These are phyloP conservation scores for Aspidiotus destructor DNA, from an alignment of 2,888 invertebrate genomes.

Conservation along the genomic window DNA sequence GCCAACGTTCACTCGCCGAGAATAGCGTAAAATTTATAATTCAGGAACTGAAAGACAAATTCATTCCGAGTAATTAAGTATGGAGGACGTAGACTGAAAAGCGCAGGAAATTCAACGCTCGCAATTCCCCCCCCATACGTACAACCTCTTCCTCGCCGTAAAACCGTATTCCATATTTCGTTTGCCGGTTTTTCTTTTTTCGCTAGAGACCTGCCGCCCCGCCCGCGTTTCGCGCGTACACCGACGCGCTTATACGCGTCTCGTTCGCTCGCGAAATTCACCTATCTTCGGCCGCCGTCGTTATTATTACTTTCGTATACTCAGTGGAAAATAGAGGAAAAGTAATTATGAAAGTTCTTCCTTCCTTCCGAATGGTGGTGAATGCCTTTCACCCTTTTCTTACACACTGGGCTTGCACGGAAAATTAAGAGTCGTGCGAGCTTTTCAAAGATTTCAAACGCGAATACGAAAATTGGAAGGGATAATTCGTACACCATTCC, in stretches of 20 bases:
- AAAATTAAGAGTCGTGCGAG: conserved; percentile 1
- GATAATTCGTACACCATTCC: background rate
- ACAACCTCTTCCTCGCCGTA: background rate
- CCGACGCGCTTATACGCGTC: background rate
- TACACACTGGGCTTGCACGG: background rate
- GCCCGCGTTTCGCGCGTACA: background rate
- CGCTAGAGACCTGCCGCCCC: background rate
- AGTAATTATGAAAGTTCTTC: conserved; percentile 32
- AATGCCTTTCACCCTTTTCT: background rate
- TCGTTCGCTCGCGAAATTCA: conserved; percentile 1
- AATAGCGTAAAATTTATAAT: conserved; percentile 34
- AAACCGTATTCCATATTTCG: background rate
- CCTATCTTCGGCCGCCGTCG: background rate
- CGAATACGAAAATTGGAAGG: background rate
- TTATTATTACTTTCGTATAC: background rate
- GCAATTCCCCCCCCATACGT: background rate
- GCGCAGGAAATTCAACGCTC: conserved; percentile 23
- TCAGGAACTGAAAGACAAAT: conserved; percentile 35
- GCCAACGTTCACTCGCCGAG: conserved; percentile 3
- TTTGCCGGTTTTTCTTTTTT: conserved; percentile 17
- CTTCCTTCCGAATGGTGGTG: conserved; percentile 21
- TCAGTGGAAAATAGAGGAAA: conserved; percentile 24
- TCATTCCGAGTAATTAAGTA: conserved; percentile 36
- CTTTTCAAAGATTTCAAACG: background rate
- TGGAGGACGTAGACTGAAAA: conserved; percentile 30